Base-by-base conservation (phyloP, 2,113 vertebrate species). In the Malurus cyaneus region DNA sequence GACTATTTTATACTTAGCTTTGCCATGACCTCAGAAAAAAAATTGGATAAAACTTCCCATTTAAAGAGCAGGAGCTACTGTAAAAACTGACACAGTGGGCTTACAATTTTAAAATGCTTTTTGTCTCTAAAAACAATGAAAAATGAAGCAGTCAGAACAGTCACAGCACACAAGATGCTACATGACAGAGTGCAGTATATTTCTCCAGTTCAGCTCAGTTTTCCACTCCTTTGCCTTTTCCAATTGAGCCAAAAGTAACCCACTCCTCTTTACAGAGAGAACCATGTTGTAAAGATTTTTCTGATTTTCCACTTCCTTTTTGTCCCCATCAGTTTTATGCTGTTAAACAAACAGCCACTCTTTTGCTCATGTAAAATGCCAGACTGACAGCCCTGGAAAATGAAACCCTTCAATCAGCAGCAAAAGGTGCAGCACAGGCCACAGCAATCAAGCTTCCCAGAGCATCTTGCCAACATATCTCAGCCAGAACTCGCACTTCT, bases 161-260 rank as follows among this genome's bases (percentile, higher is more conserved):
- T 92, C 65, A 92, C 82, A 95, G 83, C 73, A 87, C 57, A 95
- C 23, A 88, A 93, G 79, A 93, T 91, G 72, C 87, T 93, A 83
- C 42, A 77, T 81, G 67, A 93, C 84, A 67, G 65, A 70, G 64
- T 70, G 67, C 92, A 94, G 54, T 76, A 88, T 87, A 76, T 82
- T 96, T 89, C 96, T 96, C 96, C 96, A 97, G 94, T 96, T 98
- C 96, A 97, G 94, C 91, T 97, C 96, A 96, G 96, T 97, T 97
- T 96, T 98, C 95, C 88, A 95, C 92, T 95, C 90, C 92, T 97
- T 96, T 97, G 95, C 93, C 96, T 97, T 97, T 97, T 95, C 85
- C 88, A 95, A 78, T 88, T 86, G 69, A 97, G 85, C 69, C 84
- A 88, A 86, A 96, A 83, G 65, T 80, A 96, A 94, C 56, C 53